These are phyloP conservation scores for Yoshiicerus persimilis DNA, from an alignment of 1,140 invertebrate species.

Conservation along the genomic window DNA sequence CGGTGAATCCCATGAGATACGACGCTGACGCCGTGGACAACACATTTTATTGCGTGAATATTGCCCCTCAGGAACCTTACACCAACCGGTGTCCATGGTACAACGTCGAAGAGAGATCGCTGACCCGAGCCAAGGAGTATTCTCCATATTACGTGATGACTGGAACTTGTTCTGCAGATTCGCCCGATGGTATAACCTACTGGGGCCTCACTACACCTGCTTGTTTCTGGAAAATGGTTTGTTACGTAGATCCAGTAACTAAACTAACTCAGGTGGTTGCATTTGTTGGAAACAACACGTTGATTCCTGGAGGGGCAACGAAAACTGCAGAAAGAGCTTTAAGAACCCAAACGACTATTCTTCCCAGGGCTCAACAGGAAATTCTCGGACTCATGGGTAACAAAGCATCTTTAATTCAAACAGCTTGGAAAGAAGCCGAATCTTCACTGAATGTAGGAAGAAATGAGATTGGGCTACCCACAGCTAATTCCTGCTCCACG, in stretches of 20 bases:
- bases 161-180: background rate
- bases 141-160: background rate
- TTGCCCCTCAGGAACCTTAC: slow-evolving; percentile 35
- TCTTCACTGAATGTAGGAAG: background rate
- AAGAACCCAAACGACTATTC: background rate
- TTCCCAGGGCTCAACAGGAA: background rate
- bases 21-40: background rate
- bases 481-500: background rate
- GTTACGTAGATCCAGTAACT: background rate
- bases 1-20: slow-evolving; percentile 24
- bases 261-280: background rate
- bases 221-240: background rate
- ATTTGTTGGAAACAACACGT: background rate
- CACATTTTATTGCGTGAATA: slow-evolving; percentile 35
- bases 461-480: background rate
- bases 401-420: background rate
- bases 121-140: background rate
- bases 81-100: slow-evolving; percentile 30
- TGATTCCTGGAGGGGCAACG: background rate
- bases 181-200: background rate
- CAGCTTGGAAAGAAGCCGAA: background rate
- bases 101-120: background rate
- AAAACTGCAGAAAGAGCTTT: background rate
- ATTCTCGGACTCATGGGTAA: background rate
- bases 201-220: background rate